Evolutionary conservation across 2,888 invertebrate genomes (phyloP).

Genomic region (Pegoplata infirma): DNA sequence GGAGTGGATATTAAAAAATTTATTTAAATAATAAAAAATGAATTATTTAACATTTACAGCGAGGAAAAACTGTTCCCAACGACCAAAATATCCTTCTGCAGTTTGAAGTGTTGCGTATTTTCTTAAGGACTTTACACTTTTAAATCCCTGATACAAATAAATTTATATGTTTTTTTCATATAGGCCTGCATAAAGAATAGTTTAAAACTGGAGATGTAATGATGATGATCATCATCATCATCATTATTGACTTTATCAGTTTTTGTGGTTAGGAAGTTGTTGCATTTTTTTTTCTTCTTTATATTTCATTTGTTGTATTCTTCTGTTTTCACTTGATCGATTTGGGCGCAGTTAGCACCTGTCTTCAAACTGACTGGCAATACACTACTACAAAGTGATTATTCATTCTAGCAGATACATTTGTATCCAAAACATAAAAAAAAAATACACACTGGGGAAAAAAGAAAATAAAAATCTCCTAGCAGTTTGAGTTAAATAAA

Average conservation of each 20-base stretch:
- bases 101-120: too few species aligned
- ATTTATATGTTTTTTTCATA: too few species aligned
- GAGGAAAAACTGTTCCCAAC: too few species aligned
- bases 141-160: too few species aligned
- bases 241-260: too few species aligned
- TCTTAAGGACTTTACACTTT: too few species aligned
- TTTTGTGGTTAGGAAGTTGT: conserved; percentile 55
- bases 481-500: conserved; percentile 1
- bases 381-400: conserved; percentile 60
- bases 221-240: conserved; percentile 28
- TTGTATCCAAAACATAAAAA: conserved; percentile 12
- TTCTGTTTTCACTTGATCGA: conserved; percentile 58
- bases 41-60: too few species aligned
- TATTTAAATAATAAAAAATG: too few species aligned
- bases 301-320: conserved; percentile 36
- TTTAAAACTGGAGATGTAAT: conserved; percentile 45
- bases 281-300: conserved; percentile 19
- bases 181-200: conserved; percentile 7
- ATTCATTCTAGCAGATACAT: conserved; percentile 42
- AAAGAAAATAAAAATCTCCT: not conserved
- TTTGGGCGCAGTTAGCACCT: conserved; percentile 66
- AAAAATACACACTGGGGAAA: not conserved
- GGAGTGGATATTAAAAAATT: too few species aligned
- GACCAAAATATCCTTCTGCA: too few species aligned
- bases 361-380: conserved; percentile 63